Conservation (phyloP, 2,113 vertebrate genomes). For the Calyptommatus sinebrachiatus region DNA sequence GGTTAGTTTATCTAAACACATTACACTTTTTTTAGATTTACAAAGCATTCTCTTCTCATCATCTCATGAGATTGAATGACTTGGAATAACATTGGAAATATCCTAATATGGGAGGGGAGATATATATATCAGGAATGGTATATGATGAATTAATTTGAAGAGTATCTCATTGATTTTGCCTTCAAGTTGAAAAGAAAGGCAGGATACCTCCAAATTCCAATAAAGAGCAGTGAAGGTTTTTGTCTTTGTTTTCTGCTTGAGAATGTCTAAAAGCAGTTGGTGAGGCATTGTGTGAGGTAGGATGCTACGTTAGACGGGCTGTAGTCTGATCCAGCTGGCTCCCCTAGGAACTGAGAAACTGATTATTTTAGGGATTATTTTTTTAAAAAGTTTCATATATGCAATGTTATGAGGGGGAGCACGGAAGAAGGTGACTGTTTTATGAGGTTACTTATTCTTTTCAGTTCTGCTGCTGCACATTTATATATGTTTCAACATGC, state of each 20-base stretch:
- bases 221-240: background rate
- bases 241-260: background rate
- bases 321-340: too few relatives aligned
- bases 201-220: too few relatives aligned
- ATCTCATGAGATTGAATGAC: conserved; percentile 20
- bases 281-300: too few relatives aligned
- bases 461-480: conserved; percentile 28
- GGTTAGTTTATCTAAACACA: background rate
- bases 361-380: too few relatives aligned
- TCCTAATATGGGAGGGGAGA: too few relatives aligned
- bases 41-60: conserved; percentile 30
- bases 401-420: too few relatives aligned
- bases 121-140: background rate
- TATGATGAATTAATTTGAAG: background rate
- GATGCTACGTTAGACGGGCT: too few relatives aligned
- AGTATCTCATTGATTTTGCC: background rate
- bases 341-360: too few relatives aligned
- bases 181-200: background rate
- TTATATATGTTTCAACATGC: conserved; percentile 54
- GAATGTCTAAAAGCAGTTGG: too few relatives aligned
- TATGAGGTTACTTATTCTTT: conserved; percentile 36
- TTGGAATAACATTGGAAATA: background rate
- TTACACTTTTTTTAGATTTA: conserved; percentile 31
- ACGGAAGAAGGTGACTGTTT: conserved; percentile 23
- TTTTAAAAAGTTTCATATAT: too few relatives aligned